These are phyloP conservation scores for Anarrhichthys ocellatus DNA, from an alignment of 2,113 vertebrate species.

Conservation along the genomic window DNA sequence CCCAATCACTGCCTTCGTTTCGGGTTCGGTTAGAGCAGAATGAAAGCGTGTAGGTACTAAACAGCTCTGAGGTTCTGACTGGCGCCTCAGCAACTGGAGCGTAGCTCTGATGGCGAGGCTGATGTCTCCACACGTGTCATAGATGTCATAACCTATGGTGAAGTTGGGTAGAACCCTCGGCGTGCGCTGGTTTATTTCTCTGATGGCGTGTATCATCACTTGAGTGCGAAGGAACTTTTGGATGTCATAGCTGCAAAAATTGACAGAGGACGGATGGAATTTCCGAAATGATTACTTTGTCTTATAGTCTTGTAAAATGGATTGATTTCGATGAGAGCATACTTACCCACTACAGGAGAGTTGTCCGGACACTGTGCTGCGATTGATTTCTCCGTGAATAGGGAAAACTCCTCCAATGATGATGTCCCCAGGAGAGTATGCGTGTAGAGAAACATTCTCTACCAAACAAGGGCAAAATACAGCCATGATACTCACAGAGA, in stretches of 20 bases:
- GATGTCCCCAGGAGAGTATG: slow-evolving; percentile 58
- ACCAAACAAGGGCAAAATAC: background rate
- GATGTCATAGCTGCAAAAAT: slow-evolving; percentile 34
- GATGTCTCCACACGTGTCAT: slow-evolving; percentile 75
- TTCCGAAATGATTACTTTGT: background rate
- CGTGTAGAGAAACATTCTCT: background rate
- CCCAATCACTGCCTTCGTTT: slow-evolving; percentile 71
- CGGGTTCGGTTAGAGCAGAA: slow-evolving; percentile 4
- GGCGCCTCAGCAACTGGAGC: slow-evolving; percentile 52
- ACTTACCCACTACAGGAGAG: slow-evolving; percentile 55
- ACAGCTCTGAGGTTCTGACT: slow-evolving; percentile 16
- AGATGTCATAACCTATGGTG: slow-evolving; percentile 74
- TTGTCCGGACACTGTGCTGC: background rate
- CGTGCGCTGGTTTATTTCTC: slow-evolving; percentile 58
- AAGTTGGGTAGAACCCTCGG: slow-evolving; percentile 59
- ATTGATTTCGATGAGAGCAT: background rate
- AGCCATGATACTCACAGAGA: slow-evolving; percentile 11
- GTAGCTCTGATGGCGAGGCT: slow-evolving; percentile 49
- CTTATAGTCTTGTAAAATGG: background rate
- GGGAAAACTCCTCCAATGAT: slow-evolving; percentile 77
- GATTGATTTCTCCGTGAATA: slow-evolving; percentile 37
- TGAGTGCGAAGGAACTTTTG: slow-evolving; percentile 45
- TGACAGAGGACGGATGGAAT: background rate
- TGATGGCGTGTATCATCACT: slow-evolving; percentile 74
- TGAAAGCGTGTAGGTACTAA: background rate